A percentile compares a stretch with the other conserved stretches of the same genome.
Conservation (phyloP, 2,888 invertebrate genomes). For the Scaptomyza flava region DNA sequence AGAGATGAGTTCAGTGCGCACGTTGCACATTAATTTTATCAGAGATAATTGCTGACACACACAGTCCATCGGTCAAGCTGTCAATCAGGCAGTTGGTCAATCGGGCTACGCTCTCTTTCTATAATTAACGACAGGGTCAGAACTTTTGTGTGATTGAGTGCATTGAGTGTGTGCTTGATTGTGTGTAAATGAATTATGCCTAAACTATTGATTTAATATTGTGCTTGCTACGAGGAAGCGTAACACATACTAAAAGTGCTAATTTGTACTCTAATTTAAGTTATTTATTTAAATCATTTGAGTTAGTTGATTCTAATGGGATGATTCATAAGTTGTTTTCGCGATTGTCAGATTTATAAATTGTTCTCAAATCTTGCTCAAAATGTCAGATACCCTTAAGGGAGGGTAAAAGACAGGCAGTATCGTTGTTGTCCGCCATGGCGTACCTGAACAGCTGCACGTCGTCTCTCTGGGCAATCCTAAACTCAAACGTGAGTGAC, state of each 20-base stretch:
- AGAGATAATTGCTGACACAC: slow-evolving; percentile 42
- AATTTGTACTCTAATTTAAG: slow-evolving; percentile 34
- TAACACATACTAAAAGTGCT: slow-evolving; percentile 38
- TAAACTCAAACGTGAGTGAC: slow-evolving; percentile 42
- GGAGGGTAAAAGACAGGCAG: neutral
- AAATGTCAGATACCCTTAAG: neutral
- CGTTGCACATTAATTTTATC: slow-evolving; percentile 62
- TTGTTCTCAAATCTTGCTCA: slow-evolving; percentile 14
- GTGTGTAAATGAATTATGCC: slow-evolving; percentile 54
- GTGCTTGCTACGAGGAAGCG: neutral
- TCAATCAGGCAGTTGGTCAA: slow-evolving; percentile 13
- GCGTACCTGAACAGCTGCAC: slow-evolving; percentile 70
- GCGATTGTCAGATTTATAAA: neutral
- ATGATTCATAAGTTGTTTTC: slow-evolving; percentile 47
- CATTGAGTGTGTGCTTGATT: neutral
- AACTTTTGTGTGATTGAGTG: slow-evolving; percentile 15
- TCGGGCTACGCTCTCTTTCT: slow-evolving; percentile 22
- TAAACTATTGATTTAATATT: slow-evolving; percentile 11
- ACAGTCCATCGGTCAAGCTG: slow-evolving; percentile 23
- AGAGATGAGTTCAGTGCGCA: slow-evolving; percentile 44
- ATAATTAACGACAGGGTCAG: slow-evolving; percentile 56
- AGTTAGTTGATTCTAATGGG: slow-evolving; percentile 25
- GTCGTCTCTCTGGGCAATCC: slow-evolving; percentile 59
- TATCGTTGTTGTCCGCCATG: slow-evolving; percentile 15
- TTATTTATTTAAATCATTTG: slow-evolving; percentile 45